Percentiles rank a stretch among this genome's conserved stretches.
Conservation (phyloP, 2,113 vertebrate species). For the Condylura cristata region DNA sequence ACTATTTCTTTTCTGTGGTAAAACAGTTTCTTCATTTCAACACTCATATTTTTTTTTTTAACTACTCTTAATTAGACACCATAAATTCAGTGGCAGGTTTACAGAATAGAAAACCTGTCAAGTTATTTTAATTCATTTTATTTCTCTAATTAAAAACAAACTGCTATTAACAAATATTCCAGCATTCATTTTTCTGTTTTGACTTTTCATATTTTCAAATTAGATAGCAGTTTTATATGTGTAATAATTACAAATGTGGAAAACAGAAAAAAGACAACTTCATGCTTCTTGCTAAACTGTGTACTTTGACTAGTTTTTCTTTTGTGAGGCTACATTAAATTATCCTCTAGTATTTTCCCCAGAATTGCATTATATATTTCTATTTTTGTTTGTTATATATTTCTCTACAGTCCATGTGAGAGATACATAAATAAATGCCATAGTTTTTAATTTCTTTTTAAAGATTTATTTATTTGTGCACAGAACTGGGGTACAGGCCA, state of each 20-base stretch:
- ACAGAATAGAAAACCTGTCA: constrained; percentile 29
- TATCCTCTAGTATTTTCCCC: constrained; percentile 23
- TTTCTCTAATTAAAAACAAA: constrained; percentile 57
- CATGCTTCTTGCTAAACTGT: constrained; percentile 40
- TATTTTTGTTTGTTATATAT: background rate
- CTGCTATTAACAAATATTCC: constrained; percentile 2
- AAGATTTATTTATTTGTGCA: too few relatives aligned
- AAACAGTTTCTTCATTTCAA: constrained; percentile 43
- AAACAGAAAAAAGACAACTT: constrained; percentile 6
- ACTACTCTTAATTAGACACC: constrained; percentile 26
- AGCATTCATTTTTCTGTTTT: constrained; percentile 39
- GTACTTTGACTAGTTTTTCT: constrained; percentile 47
- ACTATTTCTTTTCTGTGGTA: constrained; percentile 34
- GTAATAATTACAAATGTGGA: constrained; percentile 5
- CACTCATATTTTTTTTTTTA: constrained; percentile 51
- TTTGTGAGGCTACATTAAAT: constrained; percentile 48
- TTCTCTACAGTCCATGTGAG: background rate
- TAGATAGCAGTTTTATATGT: constrained; percentile 2
- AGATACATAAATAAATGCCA: background rate
- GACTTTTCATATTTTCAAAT: constrained; percentile 52
- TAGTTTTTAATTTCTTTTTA: too few relatives aligned
- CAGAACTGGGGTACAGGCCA: too few relatives aligned
- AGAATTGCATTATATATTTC: constrained; percentile 15
- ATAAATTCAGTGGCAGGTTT: constrained; percentile 28
- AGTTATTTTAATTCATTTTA: constrained; percentile 50